Evolutionary conservation across 2,888 invertebrate genomes (phyloP).

Genomic region (Stenotaenia linearis): DNA sequence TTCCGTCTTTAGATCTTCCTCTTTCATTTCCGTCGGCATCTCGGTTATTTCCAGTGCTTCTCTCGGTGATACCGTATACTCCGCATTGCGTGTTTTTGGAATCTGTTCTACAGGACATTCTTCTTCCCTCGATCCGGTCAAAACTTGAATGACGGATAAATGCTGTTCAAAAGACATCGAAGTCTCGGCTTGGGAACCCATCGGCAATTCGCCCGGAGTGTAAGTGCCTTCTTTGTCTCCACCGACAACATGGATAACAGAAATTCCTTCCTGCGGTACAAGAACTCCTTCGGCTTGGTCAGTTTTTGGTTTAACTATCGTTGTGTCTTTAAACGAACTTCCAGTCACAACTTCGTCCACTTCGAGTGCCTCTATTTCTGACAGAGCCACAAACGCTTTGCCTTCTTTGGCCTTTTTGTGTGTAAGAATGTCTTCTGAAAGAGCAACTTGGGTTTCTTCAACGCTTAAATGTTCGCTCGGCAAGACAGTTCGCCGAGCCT

Average conservation of each 20-base stretch:
- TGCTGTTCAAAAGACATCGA: slow-evolving; percentile 10
- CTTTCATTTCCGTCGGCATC: slow-evolving; percentile 32
- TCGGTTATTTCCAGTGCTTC: slow-evolving; percentile 17
- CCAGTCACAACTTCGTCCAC: slow-evolving; percentile 22
- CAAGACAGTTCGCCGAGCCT: slow-evolving; percentile 31
- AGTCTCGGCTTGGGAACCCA: background rate
- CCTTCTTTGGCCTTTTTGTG: slow-evolving; percentile 24
- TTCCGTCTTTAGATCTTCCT: background rate
- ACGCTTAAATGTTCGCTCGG: slow-evolving; percentile 36
- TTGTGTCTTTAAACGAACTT: background rate
- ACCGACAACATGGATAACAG: slow-evolving; percentile 32
- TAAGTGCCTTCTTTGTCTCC: slow-evolving; percentile 35
- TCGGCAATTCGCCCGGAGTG: slow-evolving; percentile 34
- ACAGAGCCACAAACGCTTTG: background rate
- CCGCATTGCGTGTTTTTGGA: background rate
- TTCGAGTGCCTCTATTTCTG: slow-evolving; percentile 19
- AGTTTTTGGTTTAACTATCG: background rate
- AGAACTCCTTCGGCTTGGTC: slow-evolving; percentile 2
- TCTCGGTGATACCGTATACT: background rate
- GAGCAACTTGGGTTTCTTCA: slow-evolving; percentile 33
- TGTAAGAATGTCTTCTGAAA: slow-evolving; percentile 37
- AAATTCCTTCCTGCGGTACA: slow-evolving; percentile 37
- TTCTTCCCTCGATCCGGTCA: slow-evolving; percentile 15
- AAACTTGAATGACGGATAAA: background rate
- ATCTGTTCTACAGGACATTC: slow-evolving; percentile 5